Percentiles rank a stretch among this genome's conserved stretches.
Conservation (phyloP, 2,888 invertebrate genomes). For the Cheilosia scutellata region DNA sequence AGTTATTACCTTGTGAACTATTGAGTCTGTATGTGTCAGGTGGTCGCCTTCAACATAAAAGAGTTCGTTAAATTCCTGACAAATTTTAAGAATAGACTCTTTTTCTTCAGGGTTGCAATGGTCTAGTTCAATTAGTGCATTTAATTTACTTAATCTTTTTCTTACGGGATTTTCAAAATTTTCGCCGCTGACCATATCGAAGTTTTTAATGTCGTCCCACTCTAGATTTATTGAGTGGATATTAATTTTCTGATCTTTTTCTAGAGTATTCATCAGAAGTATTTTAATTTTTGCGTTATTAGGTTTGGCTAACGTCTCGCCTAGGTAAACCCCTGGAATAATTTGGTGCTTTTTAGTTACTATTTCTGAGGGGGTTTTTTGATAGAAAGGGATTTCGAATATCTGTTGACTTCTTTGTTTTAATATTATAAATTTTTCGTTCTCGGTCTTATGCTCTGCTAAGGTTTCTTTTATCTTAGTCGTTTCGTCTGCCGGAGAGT, state of each 20-base stretch:
- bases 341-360: no score
- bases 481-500: not conserved
- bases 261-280: not conserved
- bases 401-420: no score
- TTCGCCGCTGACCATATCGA: not conserved
- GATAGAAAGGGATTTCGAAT: no score
- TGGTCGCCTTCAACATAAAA: no score
- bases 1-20: no score
- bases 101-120: not conserved
- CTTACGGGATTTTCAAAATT: not conserved
- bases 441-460: not conserved
- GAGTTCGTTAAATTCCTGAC: not conserved
- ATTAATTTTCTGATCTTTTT: not conserved
- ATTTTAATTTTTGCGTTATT: not conserved
- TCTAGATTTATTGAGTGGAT: not conserved
- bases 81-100: not conserved
- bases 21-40: no score
- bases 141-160: not conserved
- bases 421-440: no score
- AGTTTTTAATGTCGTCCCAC: not conserved
- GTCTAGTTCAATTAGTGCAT: not conserved
- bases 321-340: no score
- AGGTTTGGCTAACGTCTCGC: not conserved
- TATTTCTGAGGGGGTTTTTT: no score
- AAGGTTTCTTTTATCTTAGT: not conserved